Evolutionary conservation across 1,140 invertebrate genomes (phyloP).

Genomic region (Drosophila saltans): DNA sequence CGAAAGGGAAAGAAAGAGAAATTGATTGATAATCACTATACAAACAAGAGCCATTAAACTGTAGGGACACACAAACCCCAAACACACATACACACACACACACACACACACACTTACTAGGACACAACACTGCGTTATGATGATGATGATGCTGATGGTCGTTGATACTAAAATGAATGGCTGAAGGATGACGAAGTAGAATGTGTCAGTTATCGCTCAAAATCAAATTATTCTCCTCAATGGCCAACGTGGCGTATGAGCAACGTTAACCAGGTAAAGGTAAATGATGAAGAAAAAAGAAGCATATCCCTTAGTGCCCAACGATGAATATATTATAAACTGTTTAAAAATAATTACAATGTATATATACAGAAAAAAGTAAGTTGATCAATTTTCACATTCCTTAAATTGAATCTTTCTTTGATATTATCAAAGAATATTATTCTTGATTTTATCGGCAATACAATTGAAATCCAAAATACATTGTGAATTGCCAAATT

Average conservation of each 20-base stretch:
- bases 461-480: neutral
- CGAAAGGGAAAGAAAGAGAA: constrained; percentile 23
- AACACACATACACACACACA: constrained; percentile 15
- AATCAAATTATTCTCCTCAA: constrained; percentile 15
- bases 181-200: neutral
- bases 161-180: constrained; percentile 6
- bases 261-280: constrained; percentile 1
- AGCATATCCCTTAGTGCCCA: too few species aligned
- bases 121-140: constrained; percentile 6
- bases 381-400: too few species aligned
- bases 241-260: constrained; percentile 1
- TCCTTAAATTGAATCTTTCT: too few species aligned
- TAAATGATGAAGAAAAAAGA: neutral
- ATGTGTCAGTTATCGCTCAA: neutral
- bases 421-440: neutral
- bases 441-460: neutral
- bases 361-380: too few species aligned
- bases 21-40: constrained; percentile 53
- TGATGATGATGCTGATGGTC: constrained; percentile 10
- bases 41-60: constrained; percentile 40
- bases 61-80: constrained; percentile 17
- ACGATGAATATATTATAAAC: neutral
- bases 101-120: neutral
- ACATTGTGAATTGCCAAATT: neutral
- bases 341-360: too few species aligned